Evolutionary conservation across 2,888 invertebrate genomes (phyloP).

Genomic region (Chrysolina americana): DNA sequence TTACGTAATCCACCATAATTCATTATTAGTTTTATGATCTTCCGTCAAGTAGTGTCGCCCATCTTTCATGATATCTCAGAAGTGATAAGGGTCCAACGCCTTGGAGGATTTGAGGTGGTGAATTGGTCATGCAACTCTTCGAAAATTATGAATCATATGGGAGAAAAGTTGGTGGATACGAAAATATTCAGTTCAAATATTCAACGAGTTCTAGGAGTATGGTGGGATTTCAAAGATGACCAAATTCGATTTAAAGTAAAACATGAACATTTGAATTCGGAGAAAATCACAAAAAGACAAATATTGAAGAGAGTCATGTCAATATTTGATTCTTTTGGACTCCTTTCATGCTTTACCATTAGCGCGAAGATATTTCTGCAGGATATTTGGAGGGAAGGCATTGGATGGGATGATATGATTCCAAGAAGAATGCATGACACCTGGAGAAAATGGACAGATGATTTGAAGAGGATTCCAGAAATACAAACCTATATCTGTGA

Average conservation of each 20-base stretch:
- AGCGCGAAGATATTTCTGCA: neutral
- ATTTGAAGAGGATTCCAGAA: neutral
- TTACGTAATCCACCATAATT: no score
- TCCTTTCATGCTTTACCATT: slow-evolving; percentile 2
- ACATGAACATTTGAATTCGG: neutral
- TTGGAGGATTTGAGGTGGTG: neutral
- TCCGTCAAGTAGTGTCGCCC: no score
- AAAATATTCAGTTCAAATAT: neutral
- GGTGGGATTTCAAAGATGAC: slow-evolving; percentile 11
- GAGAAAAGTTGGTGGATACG: neutral
- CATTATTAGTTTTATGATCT: no score
- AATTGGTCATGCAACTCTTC: neutral
- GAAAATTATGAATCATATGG: neutral
- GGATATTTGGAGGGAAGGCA: slow-evolving; percentile 7
- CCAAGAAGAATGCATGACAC: neutral
- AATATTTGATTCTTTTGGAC: neutral
- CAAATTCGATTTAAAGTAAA: slow-evolving; percentile 4
- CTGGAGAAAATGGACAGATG: neutral
- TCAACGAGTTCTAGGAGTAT: slow-evolving; percentile 15
- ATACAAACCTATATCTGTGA: slow-evolving; percentile 4
- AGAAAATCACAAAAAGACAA: neutral
- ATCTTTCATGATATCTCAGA: no score
- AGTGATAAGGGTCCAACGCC: neutral
- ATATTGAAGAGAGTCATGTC: neutral
- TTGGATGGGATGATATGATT: slow-evolving; percentile 25